phyloP scores from a whole-genome alignment of 2,888 invertebrate genomes.

The Folsomia manolachei region DNA sequence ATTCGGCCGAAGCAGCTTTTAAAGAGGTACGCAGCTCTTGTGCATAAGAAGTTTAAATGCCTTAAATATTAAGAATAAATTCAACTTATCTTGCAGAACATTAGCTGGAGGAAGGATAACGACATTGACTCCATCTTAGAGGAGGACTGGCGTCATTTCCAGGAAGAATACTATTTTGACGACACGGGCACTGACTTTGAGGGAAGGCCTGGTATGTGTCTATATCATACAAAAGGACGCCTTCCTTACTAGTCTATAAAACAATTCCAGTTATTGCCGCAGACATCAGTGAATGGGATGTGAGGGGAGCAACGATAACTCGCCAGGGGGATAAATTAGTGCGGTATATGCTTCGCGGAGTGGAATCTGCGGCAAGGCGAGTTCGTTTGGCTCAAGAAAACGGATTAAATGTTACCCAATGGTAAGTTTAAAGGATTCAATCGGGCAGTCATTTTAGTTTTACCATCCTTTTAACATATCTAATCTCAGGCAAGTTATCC shows the following conservation, averaged over 20 bases:
- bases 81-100: neutral
- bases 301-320: neutral
- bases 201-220: conserved; percentile 3
- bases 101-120: conserved; percentile 1
- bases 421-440: too few relatives aligned
- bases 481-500: conserved; percentile 9
- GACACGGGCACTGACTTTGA: conserved; percentile 4
- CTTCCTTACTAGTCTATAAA: neutral
- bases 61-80: neutral
- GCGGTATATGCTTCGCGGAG: neutral
- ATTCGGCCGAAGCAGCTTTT: neutral
- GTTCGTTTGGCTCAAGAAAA: neutral
- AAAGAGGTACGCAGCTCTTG: neutral
- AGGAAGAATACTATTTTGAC: neutral
- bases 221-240: neutral
- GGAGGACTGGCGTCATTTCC: conserved; percentile 6
- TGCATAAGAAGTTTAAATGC: too few relatives aligned
- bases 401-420: conserved; percentile 11
- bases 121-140: conserved; percentile 8
- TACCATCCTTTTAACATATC: too few relatives aligned
- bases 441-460: too few relatives aligned
- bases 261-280: neutral
- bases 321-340: neutral
- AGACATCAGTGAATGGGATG: conserved; percentile 13
- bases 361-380: neutral